These are phyloP conservation scores for Nephrocerus scutellatus DNA, from an alignment of 2,888 invertebrate genomes.

Conservation along the genomic window DNA sequence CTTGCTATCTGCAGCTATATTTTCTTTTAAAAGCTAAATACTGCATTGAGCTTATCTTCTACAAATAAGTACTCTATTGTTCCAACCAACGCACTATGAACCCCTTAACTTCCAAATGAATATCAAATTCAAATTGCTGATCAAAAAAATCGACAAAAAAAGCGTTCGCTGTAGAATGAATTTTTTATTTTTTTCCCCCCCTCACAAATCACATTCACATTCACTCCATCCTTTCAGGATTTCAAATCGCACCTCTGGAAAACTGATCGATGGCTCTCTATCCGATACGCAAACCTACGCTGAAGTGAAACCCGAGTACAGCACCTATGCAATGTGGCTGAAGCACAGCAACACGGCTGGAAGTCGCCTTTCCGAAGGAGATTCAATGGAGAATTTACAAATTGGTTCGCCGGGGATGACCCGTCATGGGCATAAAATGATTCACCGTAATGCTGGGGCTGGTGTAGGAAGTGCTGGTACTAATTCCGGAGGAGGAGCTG, in stretches of 20 bases:
- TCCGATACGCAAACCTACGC: conserved; percentile 77
- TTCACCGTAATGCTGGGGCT: conserved; percentile 33
- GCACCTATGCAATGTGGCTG: conserved; percentile 79
- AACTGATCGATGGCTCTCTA: conserved; percentile 71
- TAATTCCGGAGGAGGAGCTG: conserved; percentile 23
- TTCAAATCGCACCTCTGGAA: conserved; percentile 39
- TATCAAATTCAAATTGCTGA: too few species aligned
- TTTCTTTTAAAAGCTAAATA: too few species aligned
- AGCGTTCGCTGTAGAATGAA: neutral
- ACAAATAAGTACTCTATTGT: too few species aligned
- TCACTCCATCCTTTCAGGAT: conserved; percentile 30
- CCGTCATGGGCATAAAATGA: conserved; percentile 49
- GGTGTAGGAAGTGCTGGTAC: conserved; percentile 23
- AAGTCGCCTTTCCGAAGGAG: conserved; percentile 78
- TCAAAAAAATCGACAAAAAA: too few species aligned
- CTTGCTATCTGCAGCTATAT: too few species aligned
- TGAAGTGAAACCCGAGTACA: conserved; percentile 68
- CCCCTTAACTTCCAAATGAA: too few species aligned
- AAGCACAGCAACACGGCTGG: conserved; percentile 78
- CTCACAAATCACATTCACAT: too few species aligned
- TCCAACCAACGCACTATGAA: too few species aligned
- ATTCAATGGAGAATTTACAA: conserved; percentile 77
- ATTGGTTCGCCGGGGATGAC: conserved; percentile 60
- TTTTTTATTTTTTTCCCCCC: neutral
- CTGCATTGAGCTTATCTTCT: too few species aligned